Conservation (phyloP, 2,888 invertebrate genomes). For the Eulithis testata region DNA sequence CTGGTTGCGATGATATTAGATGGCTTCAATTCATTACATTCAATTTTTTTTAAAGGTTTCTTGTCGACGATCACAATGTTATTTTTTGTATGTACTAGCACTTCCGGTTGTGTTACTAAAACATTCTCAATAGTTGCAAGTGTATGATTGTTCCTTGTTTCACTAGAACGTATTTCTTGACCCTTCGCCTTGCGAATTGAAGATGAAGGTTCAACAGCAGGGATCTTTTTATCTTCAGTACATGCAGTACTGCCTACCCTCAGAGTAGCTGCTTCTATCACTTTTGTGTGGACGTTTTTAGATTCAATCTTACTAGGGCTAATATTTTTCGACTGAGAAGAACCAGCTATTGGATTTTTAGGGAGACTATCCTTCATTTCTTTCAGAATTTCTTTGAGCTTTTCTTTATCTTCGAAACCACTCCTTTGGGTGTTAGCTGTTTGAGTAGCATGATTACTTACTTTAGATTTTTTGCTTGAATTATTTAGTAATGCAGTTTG, state of each 20-base stretch:
- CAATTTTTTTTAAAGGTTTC: constrained; percentile 22
- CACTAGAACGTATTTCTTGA: constrained; percentile 14
- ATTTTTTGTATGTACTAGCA: constrained; percentile 45
- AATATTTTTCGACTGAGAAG: constrained; percentile 24
- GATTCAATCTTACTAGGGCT: constrained; percentile 30
- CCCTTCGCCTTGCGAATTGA: constrained; percentile 14
- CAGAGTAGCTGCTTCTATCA: constrained; percentile 69
- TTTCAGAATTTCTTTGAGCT: constrained; percentile 88
- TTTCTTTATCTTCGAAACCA: constrained; percentile 79
- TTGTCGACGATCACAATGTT: constrained; percentile 39
- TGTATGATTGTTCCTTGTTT: constrained; percentile 15
- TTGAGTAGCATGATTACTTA: constrained; percentile 57
- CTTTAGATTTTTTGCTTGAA: constrained; percentile 34
- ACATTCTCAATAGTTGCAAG: constrained; percentile 43
- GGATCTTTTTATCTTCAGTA: constrained; percentile 22
- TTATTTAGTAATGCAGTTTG: constrained; percentile 35
- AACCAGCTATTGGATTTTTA: constrained; percentile 79
- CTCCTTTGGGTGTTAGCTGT: constrained; percentile 48
- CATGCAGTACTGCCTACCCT: constrained; percentile 59
- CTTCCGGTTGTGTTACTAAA: constrained; percentile 50
- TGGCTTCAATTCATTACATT: constrained; percentile 6
- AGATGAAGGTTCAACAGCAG: constrained; percentile 13
- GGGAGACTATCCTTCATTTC: constrained; percentile 91
- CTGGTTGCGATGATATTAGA: constrained; percentile 7
- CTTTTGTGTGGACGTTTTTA: constrained; percentile 31